A percentile compares a stretch with the other conserved stretches of the same genome.
These are phyloP conservation scores for Gracilinanus agilis DNA, from an alignment of 2,113 vertebrate species.

Conservation along the genomic window DNA sequence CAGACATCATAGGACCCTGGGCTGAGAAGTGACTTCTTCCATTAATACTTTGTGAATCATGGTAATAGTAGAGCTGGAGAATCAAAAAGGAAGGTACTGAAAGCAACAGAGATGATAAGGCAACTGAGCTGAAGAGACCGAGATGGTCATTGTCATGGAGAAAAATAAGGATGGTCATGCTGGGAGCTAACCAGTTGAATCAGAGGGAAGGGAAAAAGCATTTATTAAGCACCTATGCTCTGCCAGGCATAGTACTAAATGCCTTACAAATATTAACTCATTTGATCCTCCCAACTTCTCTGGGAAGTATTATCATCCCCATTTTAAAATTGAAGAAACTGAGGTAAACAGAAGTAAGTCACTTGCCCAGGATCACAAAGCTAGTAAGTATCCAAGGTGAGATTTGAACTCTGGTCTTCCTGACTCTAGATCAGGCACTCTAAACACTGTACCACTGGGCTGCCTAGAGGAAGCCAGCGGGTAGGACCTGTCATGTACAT, in stretches of 20 bases:
- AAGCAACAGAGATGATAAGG: background rate
- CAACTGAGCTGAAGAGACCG: background rate
- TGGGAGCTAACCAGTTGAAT: background rate
- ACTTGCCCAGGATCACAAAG: background rate
- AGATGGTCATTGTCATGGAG: background rate
- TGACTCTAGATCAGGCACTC: too few species aligned
- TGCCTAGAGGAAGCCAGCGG: background rate
- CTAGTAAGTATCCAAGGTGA: background rate
- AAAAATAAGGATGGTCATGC: background rate
- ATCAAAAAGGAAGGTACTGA: background rate
- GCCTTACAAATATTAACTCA: background rate
- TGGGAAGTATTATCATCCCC: background rate
- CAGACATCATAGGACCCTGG: background rate
- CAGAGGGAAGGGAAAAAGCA: background rate
- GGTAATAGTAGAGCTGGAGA: background rate
- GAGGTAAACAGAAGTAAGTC: background rate
- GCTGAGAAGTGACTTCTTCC: background rate
- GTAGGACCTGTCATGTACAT: background rate
- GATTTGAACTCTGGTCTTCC: too few species aligned
- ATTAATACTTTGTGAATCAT: background rate
- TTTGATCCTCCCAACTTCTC: background rate
- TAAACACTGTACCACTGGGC: background rate
- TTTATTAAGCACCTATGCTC: background rate
- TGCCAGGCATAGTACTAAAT: background rate
- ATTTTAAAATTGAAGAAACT: background rate